A percentile compares a stretch with the other conserved stretches of the same genome.
Conservation (phyloP, 2,888 invertebrate genomes). For the Boloria euphrosyne region DNA sequence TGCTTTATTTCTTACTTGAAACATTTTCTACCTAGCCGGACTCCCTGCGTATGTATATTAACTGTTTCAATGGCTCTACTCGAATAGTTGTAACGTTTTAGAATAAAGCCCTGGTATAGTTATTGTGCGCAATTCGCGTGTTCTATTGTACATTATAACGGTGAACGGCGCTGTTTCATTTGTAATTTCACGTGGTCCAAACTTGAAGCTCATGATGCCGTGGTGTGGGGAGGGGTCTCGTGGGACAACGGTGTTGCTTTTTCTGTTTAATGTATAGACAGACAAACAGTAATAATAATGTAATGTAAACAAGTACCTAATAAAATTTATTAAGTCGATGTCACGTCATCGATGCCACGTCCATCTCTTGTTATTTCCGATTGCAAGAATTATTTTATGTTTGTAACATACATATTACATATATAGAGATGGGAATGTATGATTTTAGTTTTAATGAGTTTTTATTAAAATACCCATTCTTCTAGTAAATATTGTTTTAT, state of each 20-base stretch:
- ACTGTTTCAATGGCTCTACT: slow-evolving; percentile 11
- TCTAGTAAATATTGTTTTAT: too few relatives aligned
- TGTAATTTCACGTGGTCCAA: slow-evolving; percentile 70
- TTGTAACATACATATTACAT: too few relatives aligned
- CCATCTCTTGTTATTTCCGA: too few relatives aligned
- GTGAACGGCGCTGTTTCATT: slow-evolving; percentile 68
- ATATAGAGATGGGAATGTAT: too few relatives aligned
- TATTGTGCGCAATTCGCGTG: slow-evolving; percentile 62
- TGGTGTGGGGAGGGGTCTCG: slow-evolving; percentile 12
- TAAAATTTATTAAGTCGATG: background rate
- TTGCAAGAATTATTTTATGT: too few relatives aligned
- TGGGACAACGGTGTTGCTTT: slow-evolving; percentile 4
- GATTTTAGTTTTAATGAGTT: too few relatives aligned
- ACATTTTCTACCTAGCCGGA: background rate
- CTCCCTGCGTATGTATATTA: slow-evolving; percentile 6
- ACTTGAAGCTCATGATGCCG: slow-evolving; percentile 23
- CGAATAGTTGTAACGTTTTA: slow-evolving; percentile 20
- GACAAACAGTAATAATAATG: too few relatives aligned
- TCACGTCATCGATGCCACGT: background rate
- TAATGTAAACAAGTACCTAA: background rate
- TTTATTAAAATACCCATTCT: too few relatives aligned
- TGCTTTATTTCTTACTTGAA: slow-evolving; percentile 2
- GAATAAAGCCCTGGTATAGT: slow-evolving; percentile 41
- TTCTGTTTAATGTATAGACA: background rate
- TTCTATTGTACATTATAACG: slow-evolving; percentile 66